These are phyloP conservation scores for Noctua comes DNA, from an alignment of 2,888 invertebrate species.

Conservation along the genomic window DNA sequence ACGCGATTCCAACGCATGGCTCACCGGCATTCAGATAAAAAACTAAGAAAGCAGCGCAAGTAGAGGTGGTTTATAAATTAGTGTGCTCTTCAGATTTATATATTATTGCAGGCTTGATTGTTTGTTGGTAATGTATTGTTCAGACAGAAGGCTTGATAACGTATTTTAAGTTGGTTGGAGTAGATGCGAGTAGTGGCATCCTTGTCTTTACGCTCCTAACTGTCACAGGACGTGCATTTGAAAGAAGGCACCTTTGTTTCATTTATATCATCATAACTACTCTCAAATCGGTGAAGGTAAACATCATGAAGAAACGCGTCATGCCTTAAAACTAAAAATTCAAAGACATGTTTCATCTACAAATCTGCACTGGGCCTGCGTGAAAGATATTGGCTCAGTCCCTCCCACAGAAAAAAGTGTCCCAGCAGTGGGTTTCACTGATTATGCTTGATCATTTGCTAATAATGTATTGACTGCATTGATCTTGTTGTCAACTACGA, in stretches of 20 bases:
- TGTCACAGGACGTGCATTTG: no score
- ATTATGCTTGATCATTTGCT: not conserved
- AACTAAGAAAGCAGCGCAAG: conserved; percentile 67
- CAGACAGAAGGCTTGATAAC: not conserved
- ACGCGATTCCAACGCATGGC: conserved; percentile 66
- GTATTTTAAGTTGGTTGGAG: not conserved
- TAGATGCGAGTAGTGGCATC: no score
- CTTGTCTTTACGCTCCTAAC: no score
- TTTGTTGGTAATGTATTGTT: conserved; percentile 46
- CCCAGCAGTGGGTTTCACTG: not conserved
- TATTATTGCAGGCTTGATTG: conserved; percentile 41
- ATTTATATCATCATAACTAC: not conserved
- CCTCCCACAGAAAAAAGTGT: not conserved
- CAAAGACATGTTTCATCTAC: not conserved
- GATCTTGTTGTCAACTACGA: not conserved
- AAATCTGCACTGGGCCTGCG: not conserved
- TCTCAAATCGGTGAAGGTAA: not conserved
- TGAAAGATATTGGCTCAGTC: not conserved
- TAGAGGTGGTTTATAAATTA: conserved; percentile 65
- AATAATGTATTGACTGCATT: not conserved
- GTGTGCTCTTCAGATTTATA: conserved; percentile 46
- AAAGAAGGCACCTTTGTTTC: not conserved
- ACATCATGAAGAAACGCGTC: not conserved
- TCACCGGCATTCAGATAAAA: conserved; percentile 68
- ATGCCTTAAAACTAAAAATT: not conserved